These are phyloP conservation scores for Chelonus formosanus DNA, from an alignment of 2,888 invertebrate species.

Conservation along the genomic window DNA sequence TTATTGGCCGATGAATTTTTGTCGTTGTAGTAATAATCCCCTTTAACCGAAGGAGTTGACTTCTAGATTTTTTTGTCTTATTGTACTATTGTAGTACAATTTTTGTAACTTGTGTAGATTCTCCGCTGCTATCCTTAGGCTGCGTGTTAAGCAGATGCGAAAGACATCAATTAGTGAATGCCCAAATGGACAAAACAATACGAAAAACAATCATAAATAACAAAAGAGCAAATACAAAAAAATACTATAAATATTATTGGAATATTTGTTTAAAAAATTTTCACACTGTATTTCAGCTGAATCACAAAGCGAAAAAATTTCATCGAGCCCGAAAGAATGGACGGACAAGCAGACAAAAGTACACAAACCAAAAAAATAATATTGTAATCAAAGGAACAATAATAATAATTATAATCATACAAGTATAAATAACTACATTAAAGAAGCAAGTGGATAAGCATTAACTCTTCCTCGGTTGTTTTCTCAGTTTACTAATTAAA, in stretches of 20 bases:
- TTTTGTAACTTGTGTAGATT: conserved; percentile 38
- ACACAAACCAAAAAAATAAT: conserved; percentile 40
- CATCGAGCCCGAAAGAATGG: conserved; percentile 42
- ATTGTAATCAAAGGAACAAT: conserved; percentile 37
- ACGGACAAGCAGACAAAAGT: conserved; percentile 48
- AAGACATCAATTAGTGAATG: conserved; percentile 61
- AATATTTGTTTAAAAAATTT: conserved; percentile 15
- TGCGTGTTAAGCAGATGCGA: conserved; percentile 64
- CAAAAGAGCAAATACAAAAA: too few species aligned
- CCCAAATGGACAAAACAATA: conserved; percentile 36
- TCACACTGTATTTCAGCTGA: conserved; percentile 18
- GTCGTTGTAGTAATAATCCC: conserved; percentile 43
- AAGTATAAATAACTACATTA: neutral
- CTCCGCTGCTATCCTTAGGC: conserved; percentile 60
- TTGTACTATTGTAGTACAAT: conserved; percentile 7
- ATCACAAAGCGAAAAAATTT: conserved; percentile 27
- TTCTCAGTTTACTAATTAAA: conserved; percentile 16
- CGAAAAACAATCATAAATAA: conserved; percentile 5
- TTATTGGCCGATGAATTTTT: conserved; percentile 39
- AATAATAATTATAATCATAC: conserved; percentile 19
- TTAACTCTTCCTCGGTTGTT: conserved; percentile 22
- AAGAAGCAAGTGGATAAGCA: conserved; percentile 11
- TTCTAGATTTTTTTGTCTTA: conserved; percentile 7
- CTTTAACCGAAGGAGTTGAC: conserved; percentile 38
- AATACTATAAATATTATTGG: neutral